Conservation (phyloP, 2,797 vertebrate genomes). For the Falco cherrug region DNA sequence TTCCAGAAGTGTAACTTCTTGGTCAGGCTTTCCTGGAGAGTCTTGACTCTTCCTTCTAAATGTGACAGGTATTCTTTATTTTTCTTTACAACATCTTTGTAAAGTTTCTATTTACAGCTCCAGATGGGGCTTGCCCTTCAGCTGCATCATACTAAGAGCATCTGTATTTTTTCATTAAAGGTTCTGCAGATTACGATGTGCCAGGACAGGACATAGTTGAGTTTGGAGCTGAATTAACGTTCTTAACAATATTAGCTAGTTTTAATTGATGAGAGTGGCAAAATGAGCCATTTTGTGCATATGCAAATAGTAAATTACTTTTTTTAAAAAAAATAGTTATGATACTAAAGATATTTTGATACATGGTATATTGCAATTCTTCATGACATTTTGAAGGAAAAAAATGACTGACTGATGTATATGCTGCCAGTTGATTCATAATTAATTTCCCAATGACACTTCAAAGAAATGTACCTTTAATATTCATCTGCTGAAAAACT, state of each 20-base stretch:
- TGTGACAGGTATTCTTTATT: not conserved
- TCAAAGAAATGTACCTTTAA: not conserved
- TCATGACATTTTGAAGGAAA: not conserved
- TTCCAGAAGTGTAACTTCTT: not conserved
- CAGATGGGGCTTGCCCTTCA: slow-evolving; percentile 40
- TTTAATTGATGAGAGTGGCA: slow-evolving; percentile 13
- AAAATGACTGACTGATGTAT: not conserved
- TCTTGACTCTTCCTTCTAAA: not conserved
- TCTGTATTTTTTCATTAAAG: slow-evolving; percentile 46
- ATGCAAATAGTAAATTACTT: not conserved
- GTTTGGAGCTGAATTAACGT: slow-evolving; percentile 9
- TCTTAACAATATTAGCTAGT: not conserved
- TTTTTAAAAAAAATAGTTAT: not conserved
- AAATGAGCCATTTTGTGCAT: not conserved
- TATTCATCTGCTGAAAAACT: not conserved
- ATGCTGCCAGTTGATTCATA: not conserved
- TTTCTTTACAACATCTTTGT: not conserved
- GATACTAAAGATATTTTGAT: not conserved
- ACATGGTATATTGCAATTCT: not conserved
- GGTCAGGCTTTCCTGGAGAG: not conserved
- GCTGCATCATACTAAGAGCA: not conserved
- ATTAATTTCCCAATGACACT: not conserved
- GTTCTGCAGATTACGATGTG: not conserved
- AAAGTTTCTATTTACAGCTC: not conserved
- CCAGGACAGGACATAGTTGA: not conserved